Evolutionary conservation across 1,140 invertebrate species (phyloP).

Genomic region (Meteorus sp.): DNA sequence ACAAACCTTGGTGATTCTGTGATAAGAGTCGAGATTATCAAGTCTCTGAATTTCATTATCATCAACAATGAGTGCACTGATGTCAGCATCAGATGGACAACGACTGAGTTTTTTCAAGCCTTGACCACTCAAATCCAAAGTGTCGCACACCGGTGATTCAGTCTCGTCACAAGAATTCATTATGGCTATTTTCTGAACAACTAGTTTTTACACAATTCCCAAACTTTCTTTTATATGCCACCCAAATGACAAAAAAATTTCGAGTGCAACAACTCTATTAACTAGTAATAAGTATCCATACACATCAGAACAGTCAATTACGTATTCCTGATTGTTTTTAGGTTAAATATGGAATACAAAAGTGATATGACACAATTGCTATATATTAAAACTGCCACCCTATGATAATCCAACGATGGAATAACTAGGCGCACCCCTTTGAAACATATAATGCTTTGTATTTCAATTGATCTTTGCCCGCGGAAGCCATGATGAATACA

Average conservation of each 20-base stretch:
- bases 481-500: slow-evolving; percentile 54
- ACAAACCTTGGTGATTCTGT: slow-evolving; percentile 75
- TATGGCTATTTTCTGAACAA: neutral
- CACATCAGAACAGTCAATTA: too few species aligned
- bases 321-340: too few species aligned
- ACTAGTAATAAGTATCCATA: too few species aligned
- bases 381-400: slow-evolving; percentile 16
- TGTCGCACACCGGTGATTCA: slow-evolving; percentile 43
- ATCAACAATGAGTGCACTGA: slow-evolving; percentile 77
- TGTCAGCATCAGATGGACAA: slow-evolving; percentile 66
- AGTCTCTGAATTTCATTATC: slow-evolving; percentile 85
- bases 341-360: too few species aligned
- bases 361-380: too few species aligned
- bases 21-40: slow-evolving; percentile 83
- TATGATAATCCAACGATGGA: neutral
- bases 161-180: slow-evolving; percentile 21
- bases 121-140: slow-evolving; percentile 69
- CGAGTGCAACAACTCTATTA: too few species aligned
- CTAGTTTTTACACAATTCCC: neutral
- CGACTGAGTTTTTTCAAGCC: slow-evolving; percentile 75
- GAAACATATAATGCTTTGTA: slow-evolving; percentile 3
- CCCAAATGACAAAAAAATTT: slow-evolving; percentile 6
- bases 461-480: slow-evolving; percentile 41
- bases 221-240: slow-evolving; percentile 5
- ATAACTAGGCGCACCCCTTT: neutral